Evolutionary conservation across 2,888 invertebrate genomes (phyloP).

Genomic region (Anoncus sp.): DNA sequence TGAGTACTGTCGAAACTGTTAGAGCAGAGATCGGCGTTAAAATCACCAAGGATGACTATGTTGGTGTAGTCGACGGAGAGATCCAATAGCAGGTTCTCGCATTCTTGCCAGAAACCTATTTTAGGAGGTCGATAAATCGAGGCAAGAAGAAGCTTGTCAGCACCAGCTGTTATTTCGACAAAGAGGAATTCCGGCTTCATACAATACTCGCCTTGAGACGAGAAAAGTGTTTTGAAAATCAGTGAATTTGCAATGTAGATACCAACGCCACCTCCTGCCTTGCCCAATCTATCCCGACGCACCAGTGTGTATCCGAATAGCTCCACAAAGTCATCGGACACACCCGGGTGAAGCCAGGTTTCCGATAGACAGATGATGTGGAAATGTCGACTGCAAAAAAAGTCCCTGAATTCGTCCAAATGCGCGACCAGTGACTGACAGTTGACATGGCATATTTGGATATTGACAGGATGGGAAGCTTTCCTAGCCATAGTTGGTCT

Average conservation of each 20-base stretch:
- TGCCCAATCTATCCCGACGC: neutral
- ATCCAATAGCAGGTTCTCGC: neutral
- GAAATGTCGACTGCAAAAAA: neutral
- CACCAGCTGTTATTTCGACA: neutral
- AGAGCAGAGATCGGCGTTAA: neutral
- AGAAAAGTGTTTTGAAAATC: neutral
- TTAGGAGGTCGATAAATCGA: neutral
- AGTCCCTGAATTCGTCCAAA: constrained; percentile 13
- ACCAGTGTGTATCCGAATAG: neutral
- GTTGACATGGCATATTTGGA: neutral
- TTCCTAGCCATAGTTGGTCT: neutral
- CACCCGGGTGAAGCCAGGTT: neutral
- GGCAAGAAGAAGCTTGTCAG: neutral
- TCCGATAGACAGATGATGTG: constrained; percentile 4
- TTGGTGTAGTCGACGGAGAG: neutral
- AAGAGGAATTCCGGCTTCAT: neutral
- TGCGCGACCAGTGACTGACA: constrained; percentile 1
- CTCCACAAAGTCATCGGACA: neutral
- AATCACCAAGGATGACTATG: neutral
- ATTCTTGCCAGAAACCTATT: neutral
- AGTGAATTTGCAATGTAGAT: neutral
- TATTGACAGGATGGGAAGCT: neutral
- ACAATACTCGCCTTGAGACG: neutral
- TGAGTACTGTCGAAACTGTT: neutral
- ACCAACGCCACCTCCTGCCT: neutral